These are phyloP conservation scores for Neoitamus cyanurus DNA, from an alignment of 2,888 invertebrate species.

Conservation along the genomic window DNA sequence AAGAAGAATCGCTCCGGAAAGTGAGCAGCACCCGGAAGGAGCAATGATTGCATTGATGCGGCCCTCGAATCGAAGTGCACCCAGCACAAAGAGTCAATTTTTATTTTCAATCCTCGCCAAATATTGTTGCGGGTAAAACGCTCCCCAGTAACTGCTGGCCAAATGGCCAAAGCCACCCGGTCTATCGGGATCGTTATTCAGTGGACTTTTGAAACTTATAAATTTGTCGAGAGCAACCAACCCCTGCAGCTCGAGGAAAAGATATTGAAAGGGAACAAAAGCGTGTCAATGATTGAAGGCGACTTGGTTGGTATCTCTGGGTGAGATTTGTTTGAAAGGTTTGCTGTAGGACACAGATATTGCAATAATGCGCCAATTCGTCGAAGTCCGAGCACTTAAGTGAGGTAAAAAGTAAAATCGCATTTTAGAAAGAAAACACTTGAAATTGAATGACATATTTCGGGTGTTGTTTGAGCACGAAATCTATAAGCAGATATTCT, in stretches of 20 bases:
- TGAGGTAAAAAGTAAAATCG: too few species aligned
- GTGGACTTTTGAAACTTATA: not conserved
- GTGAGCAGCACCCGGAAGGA: not conserved
- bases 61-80: not conserved
- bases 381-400: too few species aligned
- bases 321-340: too few species aligned
- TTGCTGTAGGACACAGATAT: too few species aligned
- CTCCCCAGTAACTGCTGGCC: not conserved
- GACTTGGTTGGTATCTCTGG: too few species aligned
- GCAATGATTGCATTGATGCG: not conserved
- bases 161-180: not conserved
- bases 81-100: not conserved
- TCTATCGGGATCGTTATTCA: not conserved
- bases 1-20: not conserved
- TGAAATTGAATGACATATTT: too few species aligned
- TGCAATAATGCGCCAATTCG: too few species aligned
- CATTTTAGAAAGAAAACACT: too few species aligned
- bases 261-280: not conserved
- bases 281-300: not conserved
- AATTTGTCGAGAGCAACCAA: not conserved
- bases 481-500: too few species aligned
- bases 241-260: not conserved
- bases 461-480: too few species aligned
- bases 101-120: not conserved
- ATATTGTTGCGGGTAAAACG: not conserved